Evolutionary conservation across 2,888 invertebrate genomes (phyloP).

Genomic region (Metacarcinus magister): DNA sequence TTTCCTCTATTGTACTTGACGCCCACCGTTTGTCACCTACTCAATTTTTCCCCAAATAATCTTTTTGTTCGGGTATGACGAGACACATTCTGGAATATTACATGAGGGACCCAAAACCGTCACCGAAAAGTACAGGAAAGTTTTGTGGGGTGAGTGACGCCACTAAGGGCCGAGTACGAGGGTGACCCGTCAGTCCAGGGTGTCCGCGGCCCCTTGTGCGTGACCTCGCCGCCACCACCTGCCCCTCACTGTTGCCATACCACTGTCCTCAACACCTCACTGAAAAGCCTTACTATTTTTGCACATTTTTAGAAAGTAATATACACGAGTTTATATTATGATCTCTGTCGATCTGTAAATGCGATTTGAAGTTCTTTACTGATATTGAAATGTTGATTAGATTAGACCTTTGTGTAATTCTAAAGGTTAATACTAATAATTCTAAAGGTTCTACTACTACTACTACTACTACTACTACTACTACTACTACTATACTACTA

Average conservation of each 20-base stretch:
- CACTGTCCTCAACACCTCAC: neutral
- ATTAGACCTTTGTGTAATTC: too few relatives aligned
- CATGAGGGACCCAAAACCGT: neutral
- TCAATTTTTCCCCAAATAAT: constrained; percentile 52
- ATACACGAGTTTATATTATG: neutral
- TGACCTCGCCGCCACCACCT: neutral
- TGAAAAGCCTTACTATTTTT: neutral
- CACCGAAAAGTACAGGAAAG: constrained; percentile 28
- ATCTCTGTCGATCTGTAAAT: neutral
- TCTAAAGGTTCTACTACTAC: too few relatives aligned
- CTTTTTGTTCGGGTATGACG: constrained; percentile 62
- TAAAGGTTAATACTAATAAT: too few relatives aligned
- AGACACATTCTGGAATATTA: constrained; percentile 64
- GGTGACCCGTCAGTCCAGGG: neutral
- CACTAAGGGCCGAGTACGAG: neutral
- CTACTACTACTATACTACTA: too few relatives aligned
- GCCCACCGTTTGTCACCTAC: constrained; percentile 54
- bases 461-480: too few relatives aligned
- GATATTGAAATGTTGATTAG: neutral
- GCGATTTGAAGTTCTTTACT: neutral
- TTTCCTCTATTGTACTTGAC: constrained; percentile 62
- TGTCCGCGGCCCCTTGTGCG: neutral
- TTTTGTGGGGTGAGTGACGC: constrained; percentile 53
- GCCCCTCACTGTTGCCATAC: neutral
- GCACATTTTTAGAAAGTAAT: neutral